These are phyloP conservation scores for Gallinago undulata DNA, from an alignment of 2,113 vertebrate genomes.

Conservation along the genomic window DNA sequence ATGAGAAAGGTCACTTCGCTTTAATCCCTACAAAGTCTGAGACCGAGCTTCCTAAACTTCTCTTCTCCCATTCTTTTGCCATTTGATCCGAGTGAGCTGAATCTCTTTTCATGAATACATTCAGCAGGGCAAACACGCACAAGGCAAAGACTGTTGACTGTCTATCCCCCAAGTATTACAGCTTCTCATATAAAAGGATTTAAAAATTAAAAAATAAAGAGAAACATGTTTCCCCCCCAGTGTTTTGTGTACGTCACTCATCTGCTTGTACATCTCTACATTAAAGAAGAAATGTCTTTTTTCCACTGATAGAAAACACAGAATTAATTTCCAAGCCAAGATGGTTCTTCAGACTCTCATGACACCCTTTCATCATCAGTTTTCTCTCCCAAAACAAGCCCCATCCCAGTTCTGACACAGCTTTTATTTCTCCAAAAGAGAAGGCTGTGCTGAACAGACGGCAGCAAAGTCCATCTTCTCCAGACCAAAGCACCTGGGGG, in stretches of 20 bases:
- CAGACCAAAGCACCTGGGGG: not conserved
- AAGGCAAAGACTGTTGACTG: not conserved
- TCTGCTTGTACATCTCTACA: not conserved
- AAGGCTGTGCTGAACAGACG: not conserved
- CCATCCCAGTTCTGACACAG: not conserved
- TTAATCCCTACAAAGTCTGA: not conserved
- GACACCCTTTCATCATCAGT: not conserved
- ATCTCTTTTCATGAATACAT: fast-evolving
- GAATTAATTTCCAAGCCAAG: not conserved
- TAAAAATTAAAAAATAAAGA: fast-evolving
- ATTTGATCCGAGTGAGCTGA: not conserved
- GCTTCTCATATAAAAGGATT: fast-evolving
- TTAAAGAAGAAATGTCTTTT: not conserved
- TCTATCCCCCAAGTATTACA: fast-evolving
- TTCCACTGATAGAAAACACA: not conserved
- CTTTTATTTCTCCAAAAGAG: not conserved
- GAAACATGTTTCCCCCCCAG: fast-evolving
- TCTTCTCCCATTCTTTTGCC: not conserved
- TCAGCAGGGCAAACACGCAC: fast-evolving
- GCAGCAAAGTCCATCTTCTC: not conserved
- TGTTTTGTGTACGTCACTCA: not conserved
- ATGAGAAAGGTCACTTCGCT: not conserved
- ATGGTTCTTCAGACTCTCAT: not conserved
- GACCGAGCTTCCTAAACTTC: not conserved
- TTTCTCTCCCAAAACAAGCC: not conserved